Conservation (phyloP, 2,113 vertebrate species). For the Microcebus ravelobensis region DNA sequence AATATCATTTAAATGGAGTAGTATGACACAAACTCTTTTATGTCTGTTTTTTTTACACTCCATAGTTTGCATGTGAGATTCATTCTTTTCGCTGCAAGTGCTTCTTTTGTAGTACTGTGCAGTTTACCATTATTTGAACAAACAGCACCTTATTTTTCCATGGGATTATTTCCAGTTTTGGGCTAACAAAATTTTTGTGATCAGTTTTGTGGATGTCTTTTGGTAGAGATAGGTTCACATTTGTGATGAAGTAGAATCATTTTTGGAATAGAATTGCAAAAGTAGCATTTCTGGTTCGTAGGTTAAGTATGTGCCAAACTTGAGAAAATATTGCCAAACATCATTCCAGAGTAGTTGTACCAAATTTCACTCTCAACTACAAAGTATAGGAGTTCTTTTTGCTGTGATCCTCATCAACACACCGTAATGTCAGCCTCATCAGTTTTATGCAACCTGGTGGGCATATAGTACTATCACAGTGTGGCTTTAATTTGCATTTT, state of each 20-base stretch:
- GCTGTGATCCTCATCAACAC: fast-evolving
- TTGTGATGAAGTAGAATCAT: neutral
- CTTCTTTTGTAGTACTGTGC: neutral
- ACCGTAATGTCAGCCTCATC: neutral
- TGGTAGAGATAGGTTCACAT: neutral
- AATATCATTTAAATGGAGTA: neutral
- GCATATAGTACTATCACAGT: neutral
- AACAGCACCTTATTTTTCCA: too few species aligned
- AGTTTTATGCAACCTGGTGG: neutral
- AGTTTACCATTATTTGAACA: neutral
- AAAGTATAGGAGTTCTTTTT: neutral
- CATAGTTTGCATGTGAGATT: neutral
- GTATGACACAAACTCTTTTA: neutral
- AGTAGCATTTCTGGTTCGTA: neutral
- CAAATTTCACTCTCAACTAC: too few species aligned
- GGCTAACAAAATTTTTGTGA: neutral
- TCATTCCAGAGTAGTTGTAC: neutral
- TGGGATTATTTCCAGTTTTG: neutral
- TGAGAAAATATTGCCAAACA: neutral
- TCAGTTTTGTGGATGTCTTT: neutral
- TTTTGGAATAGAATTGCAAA: neutral
- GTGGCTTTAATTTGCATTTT: neutral
- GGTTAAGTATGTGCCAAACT: neutral
- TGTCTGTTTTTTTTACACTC: neutral
- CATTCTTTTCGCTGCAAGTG: too few species aligned